phyloP scores from a whole-genome alignment of 1,140 invertebrate genomes.

The Druon quercuslanigerum region DNA sequence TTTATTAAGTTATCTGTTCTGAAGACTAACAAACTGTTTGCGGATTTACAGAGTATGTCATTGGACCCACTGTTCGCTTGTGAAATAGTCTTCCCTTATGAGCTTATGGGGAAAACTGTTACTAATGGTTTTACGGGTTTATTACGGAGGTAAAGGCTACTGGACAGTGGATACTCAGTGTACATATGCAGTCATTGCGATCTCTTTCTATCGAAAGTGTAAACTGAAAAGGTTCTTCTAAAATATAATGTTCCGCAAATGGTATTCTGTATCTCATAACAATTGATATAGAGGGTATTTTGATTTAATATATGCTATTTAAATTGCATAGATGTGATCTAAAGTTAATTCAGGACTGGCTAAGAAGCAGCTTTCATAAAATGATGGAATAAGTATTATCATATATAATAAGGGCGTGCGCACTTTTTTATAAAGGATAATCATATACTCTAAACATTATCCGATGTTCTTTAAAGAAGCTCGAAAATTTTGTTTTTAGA shows the following conservation, averaged over 20 bases:
- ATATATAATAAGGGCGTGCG: too few relatives aligned
- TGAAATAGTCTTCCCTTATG: not conserved
- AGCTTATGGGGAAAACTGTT: not conserved
- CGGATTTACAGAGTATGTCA: not conserved
- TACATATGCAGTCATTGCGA: not conserved
- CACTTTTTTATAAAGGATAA: too few relatives aligned
- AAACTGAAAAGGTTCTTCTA: not conserved
- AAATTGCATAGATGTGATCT: too few relatives aligned
- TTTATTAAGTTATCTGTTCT: not conserved
- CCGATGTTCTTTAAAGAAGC: too few relatives aligned
- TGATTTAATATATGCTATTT: too few relatives aligned
- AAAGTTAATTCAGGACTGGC: too few relatives aligned
- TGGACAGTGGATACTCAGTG: not conserved
- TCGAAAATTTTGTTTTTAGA: too few relatives aligned
- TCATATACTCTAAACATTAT: too few relatives aligned
- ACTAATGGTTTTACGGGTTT: conserved; percentile 8
- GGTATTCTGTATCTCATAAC: not conserved
- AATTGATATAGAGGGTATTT: too few relatives aligned
- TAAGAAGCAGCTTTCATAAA: too few relatives aligned
- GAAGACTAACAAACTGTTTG: not conserved
- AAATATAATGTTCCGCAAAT: not conserved
- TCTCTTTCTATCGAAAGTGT: not conserved
- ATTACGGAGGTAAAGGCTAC: not conserved
- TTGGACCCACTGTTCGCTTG: not conserved
- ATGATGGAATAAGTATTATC: too few relatives aligned